Percentiles rank a stretch among this genome's conserved stretches.
Evolutionary conservation across 2,113 vertebrate species (phyloP).

Genomic region (Calypte anna): DNA sequence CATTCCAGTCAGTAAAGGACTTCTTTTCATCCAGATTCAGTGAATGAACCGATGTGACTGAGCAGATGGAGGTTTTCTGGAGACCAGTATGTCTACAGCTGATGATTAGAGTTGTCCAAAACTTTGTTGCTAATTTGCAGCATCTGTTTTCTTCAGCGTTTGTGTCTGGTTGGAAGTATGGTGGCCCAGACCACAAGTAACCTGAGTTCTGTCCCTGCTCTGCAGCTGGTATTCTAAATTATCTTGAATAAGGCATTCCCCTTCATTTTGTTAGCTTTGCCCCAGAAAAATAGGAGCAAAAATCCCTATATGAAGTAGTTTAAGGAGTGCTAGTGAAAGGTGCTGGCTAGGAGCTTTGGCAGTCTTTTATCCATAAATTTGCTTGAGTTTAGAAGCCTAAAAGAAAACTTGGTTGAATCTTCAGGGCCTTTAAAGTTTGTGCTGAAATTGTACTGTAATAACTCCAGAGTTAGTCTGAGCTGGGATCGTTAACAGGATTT

Average conservation of each 20-base stretch:
- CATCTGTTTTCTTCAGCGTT: not conserved
- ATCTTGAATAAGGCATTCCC: not conserved
- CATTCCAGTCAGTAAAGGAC: conserved; percentile 53
- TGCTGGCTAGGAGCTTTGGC: not conserved
- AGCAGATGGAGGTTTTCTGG: not conserved
- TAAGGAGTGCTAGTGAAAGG: not conserved
- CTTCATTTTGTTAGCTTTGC: not conserved
- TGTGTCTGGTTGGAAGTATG: not conserved
- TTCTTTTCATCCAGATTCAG: conserved; percentile 57
- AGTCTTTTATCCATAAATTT: not conserved
- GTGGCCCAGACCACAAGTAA: not conserved
- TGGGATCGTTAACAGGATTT: not conserved
- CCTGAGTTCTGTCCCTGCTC: not conserved
- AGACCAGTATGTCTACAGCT: not conserved
- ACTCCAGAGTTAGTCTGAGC: not conserved
- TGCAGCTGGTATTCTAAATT: not conserved
- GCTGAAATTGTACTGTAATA: not conserved
- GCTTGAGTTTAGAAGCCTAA: not conserved
- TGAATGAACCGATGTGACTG: conserved; percentile 40
- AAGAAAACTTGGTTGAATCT: not conserved
- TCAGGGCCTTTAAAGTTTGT: not conserved
- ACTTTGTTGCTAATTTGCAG: not conserved
- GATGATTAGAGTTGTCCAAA: not conserved
- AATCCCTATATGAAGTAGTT: not conserved
- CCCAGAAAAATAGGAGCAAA: not conserved